Base-by-base conservation (phyloP, 23 tunicate genomes). In the Halocynthia aurantium region DNA sequence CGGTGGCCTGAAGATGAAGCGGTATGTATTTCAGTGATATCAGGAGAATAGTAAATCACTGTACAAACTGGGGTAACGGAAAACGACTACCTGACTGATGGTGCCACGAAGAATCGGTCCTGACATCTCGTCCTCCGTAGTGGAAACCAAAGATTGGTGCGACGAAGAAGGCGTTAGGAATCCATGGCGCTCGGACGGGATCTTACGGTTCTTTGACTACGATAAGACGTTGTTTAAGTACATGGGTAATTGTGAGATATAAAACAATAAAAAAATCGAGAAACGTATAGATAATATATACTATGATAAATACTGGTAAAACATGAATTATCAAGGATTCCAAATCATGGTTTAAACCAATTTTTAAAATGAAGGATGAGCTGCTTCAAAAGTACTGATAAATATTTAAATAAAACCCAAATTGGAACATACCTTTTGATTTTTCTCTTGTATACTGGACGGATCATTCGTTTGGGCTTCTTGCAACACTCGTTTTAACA, bases 131-230 rank as follows among this genome's bases (percentile, higher is more conserved):
- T 65, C 70, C 13, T 65, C 70, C 9, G 70, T 40, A 65, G 22
- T 65, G 49, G 70, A 20, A 65, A 20, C 22, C 9, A 65, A 20
- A 10, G 70, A 65, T 20, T 65, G 70, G 31, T 49, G 22, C 72
- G 78, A 74, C 63, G 78, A 74, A 5, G 78, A 22, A 8, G 78
- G 78, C 5, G 78, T 74, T 10, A 74, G 57, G 31, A 54, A 74
- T 53, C 78, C 78, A 4, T 54, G 62, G 31, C 56, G 55, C 10
- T 74, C 78, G 10, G 57, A 64, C 17, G 13, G 12, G 63, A 74
- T 74, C 78, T 54, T 74, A 0, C 78, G 55, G 78, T 19, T 64
- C 62, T 56, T 74, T 74, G 78, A 40, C 70, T 8, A 10, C 22
- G 5, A 58, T 58, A 58, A n/a, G 4, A 58, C 15, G 15, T 13